Conservation (phyloP, 2,888 invertebrate genomes). For the Leptura quadrifasciata region DNA sequence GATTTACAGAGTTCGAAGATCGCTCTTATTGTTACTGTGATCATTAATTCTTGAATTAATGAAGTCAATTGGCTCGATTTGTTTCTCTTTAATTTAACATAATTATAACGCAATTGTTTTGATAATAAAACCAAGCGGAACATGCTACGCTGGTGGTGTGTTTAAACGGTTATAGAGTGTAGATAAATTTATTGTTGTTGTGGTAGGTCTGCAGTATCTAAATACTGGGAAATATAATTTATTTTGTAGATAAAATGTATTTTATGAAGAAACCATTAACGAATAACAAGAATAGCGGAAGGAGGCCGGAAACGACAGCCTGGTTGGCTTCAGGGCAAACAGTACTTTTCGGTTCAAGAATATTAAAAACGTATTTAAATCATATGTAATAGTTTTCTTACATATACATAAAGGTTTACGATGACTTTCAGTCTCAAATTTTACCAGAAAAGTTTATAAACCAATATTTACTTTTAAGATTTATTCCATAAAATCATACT, state of each 20-base stretch:
- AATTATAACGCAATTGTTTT: background rate
- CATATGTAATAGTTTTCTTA: background rate
- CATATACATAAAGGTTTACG: background rate
- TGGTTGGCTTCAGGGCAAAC: background rate
- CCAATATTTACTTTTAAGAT: background rate
- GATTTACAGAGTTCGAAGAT: conserved; percentile 6
- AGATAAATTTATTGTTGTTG: background rate
- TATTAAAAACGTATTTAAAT: background rate
- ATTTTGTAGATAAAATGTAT: background rate
- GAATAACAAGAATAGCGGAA: background rate
- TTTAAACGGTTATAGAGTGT: background rate
- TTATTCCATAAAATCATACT: conserved; percentile 3
- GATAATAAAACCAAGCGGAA: background rate
- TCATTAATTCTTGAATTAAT: conserved; percentile 9
- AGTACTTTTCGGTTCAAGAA: background rate
- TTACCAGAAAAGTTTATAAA: background rate
- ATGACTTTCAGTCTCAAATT: background rate
- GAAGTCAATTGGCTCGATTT: conserved; percentile 19
- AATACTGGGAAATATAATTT: conserved; percentile 7
- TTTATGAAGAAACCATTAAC: background rate
- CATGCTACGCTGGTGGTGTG: background rate
- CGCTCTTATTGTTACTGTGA: background rate
- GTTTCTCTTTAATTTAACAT: conserved; percentile 3
- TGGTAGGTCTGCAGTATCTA: background rate
- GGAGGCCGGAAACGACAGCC: background rate